A percentile compares a stretch with the other conserved stretches of the same genome.
Conservation (phyloP, 30 jellyfish, hydroid and myxozoan species). For the Turritopsis rubra region DNA sequence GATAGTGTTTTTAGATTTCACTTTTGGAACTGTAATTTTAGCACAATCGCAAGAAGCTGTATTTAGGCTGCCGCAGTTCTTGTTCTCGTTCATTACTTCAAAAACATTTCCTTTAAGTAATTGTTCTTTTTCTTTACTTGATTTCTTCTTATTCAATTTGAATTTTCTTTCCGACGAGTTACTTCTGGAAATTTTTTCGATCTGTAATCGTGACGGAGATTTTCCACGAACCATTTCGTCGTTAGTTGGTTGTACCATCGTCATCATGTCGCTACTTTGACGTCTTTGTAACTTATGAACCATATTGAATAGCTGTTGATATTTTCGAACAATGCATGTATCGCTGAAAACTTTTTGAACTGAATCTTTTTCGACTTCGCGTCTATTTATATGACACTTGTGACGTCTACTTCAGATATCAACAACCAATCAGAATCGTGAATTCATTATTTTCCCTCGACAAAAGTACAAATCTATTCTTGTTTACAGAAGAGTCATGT, state of each 20-base stretch:
- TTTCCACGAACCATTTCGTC: conserved; percentile 9
- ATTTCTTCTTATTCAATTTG: conserved; percentile 18
- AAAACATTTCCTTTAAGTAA: conserved; percentile 8
- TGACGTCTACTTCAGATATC: not conserved
- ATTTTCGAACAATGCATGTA: not conserved
- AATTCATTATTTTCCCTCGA: conserved; percentile 7
- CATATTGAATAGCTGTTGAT: conserved; percentile 2
- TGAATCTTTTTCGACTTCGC: not conserved
- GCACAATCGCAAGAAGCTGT: not conserved
- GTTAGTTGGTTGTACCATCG: not conserved
- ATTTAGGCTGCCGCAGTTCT: not conserved
- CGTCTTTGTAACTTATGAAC: conserved; percentile 23
- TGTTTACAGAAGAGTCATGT: not conserved
- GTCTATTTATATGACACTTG: conserved; percentile 7
- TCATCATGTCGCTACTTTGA: not conserved
- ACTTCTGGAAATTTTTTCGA: not conserved
- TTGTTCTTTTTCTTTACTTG: conserved; percentile 17
- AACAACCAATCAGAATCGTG: conserved; percentile 8
- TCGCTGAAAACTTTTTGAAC: not conserved
- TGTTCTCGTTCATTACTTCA: not conserved
- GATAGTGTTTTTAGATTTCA: conserved; percentile 4
- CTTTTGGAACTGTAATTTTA: conserved; percentile 12
- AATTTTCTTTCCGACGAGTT: conserved; percentile 15
- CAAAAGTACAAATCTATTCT: conserved; percentile 5
- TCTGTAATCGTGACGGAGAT: conserved; percentile 19